Evolutionary conservation across 2,888 invertebrate species (phyloP), one percentile per base, ranked within the genome.

Genomic region (Parthenolecanium corni): DNA sequence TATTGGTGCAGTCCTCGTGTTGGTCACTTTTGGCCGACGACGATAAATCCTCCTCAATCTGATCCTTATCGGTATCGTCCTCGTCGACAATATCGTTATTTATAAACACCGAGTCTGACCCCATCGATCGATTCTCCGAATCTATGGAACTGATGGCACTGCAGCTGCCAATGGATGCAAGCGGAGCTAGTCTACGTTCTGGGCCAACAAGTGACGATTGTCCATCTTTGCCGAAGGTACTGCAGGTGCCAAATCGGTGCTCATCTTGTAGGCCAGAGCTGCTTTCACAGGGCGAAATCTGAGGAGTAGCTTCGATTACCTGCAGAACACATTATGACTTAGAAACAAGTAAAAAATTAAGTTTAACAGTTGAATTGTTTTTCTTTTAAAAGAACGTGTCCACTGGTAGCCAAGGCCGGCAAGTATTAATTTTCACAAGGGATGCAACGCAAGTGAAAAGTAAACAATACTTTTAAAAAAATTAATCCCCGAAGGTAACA

Each of bases 231-330:
- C 21, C 14, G 5, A 36, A 20, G 5, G 44, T 14, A 6, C 20
- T 24, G 12, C 25, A 25, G 16, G 40, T 16, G 36, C 42, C 24
- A 16, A 21, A 40, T n/a, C 16, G 54, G n/a, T 52, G 31, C 31
- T 53, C 53, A 9, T 63, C 63, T 36, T 52, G 53, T 14, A 63
- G 63, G 3, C 63, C 65, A 38, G 42, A 58, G 36, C 66, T 66
- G 72, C 89, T 89, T 38, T 82, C 82, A 71, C 83, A 82, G 9
- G 90, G 89, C 42, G 90, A 89, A 57, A 87, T 79, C 62, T 88
- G 86, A n/a, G 90, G 88, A 21, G 86, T 86, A 52, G 86, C 83
- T 71, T 85, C 84, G 67, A 85, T 86, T 67, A 86, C 84, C 74
- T 78, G 68, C 69, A 70, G 65, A 12, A 42, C 46, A 52, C 24